Evolutionary conservation across 2,888 invertebrate species (phyloP).

Genomic region (Boloria selene): DNA sequence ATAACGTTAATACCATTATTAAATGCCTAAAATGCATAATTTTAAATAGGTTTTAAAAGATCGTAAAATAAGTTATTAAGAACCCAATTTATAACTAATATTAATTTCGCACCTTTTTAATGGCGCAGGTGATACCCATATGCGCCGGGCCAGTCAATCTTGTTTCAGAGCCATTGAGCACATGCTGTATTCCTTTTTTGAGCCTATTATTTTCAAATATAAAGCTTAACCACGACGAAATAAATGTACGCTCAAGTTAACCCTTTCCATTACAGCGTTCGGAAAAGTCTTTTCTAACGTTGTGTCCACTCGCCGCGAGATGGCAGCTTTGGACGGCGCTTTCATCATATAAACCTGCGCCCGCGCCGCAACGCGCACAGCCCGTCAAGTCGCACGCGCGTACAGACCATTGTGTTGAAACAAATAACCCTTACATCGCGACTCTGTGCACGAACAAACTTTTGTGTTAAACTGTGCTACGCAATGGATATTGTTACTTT

Average conservation of each 20-base stretch:
- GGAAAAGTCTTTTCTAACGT: conserved; percentile 52
- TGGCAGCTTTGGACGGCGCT: conserved; percentile 57
- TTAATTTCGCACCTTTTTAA: conserved; percentile 42
- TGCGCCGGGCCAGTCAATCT: conserved; percentile 35
- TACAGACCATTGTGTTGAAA: conserved; percentile 54
- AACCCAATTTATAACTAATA: conserved; percentile 36
- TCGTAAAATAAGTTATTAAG: conserved; percentile 17
- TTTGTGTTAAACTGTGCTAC: conserved; percentile 64
- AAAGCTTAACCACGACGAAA: conserved; percentile 29
- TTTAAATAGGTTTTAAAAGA: conserved; percentile 18
- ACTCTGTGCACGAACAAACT: conserved; percentile 59
- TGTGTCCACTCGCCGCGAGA: conserved; percentile 66
- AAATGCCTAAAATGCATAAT: conserved; percentile 5
- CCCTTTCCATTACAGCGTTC: conserved; percentile 35
- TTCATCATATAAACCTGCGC: conserved; percentile 69
- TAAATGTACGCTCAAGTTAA: conserved; percentile 22
- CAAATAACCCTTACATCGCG: conserved; percentile 46
- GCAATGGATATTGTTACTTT: conserved; percentile 72
- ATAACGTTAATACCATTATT: not conserved
- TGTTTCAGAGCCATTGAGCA: conserved; percentile 29
- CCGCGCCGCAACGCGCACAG: conserved; percentile 64
- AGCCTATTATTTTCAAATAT: conserved; percentile 24
- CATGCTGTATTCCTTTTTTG: conserved; percentile 29
- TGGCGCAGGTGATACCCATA: conserved; percentile 42
- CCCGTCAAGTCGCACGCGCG: conserved; percentile 63